phyloP scores from a whole-genome alignment of 2,888 invertebrate genomes.

The Drosophila multiciliata region DNA sequence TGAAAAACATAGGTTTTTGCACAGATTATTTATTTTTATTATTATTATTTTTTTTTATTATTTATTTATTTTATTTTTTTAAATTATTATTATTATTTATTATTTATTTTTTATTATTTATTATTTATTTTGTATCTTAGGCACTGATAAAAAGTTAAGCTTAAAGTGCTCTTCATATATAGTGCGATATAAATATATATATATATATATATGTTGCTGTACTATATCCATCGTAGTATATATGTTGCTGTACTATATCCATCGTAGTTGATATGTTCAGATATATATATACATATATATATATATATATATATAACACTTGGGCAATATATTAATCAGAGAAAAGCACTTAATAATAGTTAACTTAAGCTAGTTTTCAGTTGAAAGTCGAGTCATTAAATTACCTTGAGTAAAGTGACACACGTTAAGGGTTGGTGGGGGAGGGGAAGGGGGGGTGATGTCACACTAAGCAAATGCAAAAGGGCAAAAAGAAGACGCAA shows the following conservation, averaged over 20 bases:
- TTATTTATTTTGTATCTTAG: too few species aligned
- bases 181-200: not conserved
- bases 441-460: too few species aligned
- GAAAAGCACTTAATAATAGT: constrained; percentile 28
- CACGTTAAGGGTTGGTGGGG: not conserved
- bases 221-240: too few species aligned
- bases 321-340: constrained; percentile 16
- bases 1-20: too few species aligned
- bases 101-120: too few species aligned
- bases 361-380: constrained; percentile 13
- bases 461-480: constrained; percentile 24
- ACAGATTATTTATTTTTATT: too few species aligned
- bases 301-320: not conserved
- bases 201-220: not conserved
- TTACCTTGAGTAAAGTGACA: constrained; percentile 41
- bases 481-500: constrained; percentile 40
- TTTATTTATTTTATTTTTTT: too few species aligned
- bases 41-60: too few species aligned
- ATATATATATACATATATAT: not conserved
- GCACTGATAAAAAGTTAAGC: not conserved
- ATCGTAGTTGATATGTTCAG: too few species aligned
- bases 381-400: constrained; percentile 55
- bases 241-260: too few species aligned
- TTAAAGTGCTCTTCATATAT: not conserved
- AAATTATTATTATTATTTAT: too few species aligned